Evolutionary conservation across 2,888 invertebrate species (phyloP).

Genomic region (Heliconius ismenius): DNA sequence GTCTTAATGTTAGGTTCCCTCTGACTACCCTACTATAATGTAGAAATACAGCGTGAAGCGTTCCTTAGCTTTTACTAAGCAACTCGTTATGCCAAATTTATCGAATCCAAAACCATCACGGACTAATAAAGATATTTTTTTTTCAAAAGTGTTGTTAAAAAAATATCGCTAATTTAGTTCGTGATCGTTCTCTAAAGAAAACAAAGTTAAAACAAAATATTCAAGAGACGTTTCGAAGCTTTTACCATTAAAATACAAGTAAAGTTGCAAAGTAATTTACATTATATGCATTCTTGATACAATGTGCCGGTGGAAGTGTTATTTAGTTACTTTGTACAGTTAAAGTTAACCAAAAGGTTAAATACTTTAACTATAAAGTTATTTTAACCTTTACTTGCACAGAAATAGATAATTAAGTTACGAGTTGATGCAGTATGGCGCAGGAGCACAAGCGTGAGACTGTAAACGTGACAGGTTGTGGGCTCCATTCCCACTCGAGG

Average conservation of each 20-base stretch:
- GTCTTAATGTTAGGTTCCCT: not conserved
- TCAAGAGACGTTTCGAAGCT: not conserved
- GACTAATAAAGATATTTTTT: too few relatives aligned
- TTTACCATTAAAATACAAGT: not conserved
- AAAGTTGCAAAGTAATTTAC: conserved; percentile 5
- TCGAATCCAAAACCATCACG: too few relatives aligned
- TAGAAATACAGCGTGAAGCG: too few relatives aligned
- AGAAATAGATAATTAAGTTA: not conserved
- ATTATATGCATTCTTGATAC: conserved; percentile 11
- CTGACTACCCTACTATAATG: too few relatives aligned
- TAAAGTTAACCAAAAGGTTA: conserved; percentile 14
- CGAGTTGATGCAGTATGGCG: not conserved
- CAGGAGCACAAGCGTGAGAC: too few relatives aligned
- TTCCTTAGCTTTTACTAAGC: too few relatives aligned
- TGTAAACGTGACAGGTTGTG: too few relatives aligned
- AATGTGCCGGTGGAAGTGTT: not conserved
- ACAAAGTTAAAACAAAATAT: not conserved
- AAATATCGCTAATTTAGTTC: too few relatives aligned
- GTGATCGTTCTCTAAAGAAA: not conserved
- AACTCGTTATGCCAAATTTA: too few relatives aligned
- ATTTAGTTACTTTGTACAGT: not conserved
- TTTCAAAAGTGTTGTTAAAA: too few relatives aligned
- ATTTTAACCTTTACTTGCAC: not conserved
- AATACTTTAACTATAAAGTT: conserved; percentile 6
- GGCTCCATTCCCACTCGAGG: too few relatives aligned